Conservation (phyloP, 2,797 vertebrate genomes). For the Sparus aurata region DNA sequence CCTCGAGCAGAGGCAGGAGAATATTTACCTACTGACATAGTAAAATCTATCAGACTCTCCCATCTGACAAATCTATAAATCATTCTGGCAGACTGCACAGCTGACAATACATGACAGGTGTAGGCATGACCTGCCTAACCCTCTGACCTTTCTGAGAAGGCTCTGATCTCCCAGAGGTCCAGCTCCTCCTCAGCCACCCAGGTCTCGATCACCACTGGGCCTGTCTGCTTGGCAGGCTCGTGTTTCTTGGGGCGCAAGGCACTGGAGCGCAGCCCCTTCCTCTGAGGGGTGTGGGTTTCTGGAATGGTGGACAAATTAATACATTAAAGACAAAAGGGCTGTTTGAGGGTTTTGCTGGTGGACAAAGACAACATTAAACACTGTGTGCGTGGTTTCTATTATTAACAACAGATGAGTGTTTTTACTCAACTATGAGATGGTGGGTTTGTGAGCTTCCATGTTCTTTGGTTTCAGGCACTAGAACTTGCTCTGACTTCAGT, state of each 20-base stretch:
- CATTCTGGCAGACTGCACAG: background rate
- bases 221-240: slow-evolving; percentile 96
- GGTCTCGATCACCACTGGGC: slow-evolving; percentile 96
- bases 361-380: too few species aligned
- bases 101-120: background rate
- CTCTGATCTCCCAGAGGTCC: slow-evolving; percentile 98
- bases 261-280: slow-evolving; percentile 97
- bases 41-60: background rate
- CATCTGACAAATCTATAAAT: background rate
- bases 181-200: slow-evolving; percentile 98
- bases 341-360: background rate
- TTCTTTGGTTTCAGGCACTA: background rate
- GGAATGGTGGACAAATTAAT: slow-evolving; percentile 36
- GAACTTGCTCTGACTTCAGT: background rate
- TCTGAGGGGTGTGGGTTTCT: slow-evolving; percentile 98
- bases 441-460: background rate
- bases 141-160: slow-evolving; percentile 96
- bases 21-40: background rate
- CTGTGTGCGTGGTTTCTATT: background rate
- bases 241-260: slow-evolving; percentile 97
- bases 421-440: background rate
- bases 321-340: background rate
- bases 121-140: background rate
- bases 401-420: background rate
- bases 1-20: background rate